Percentiles rank a stretch among this genome's conserved stretches.
Evolutionary conservation across 1,140 invertebrate species (phyloP).

Genomic region (Pseudachorutes palmiensis): DNA sequence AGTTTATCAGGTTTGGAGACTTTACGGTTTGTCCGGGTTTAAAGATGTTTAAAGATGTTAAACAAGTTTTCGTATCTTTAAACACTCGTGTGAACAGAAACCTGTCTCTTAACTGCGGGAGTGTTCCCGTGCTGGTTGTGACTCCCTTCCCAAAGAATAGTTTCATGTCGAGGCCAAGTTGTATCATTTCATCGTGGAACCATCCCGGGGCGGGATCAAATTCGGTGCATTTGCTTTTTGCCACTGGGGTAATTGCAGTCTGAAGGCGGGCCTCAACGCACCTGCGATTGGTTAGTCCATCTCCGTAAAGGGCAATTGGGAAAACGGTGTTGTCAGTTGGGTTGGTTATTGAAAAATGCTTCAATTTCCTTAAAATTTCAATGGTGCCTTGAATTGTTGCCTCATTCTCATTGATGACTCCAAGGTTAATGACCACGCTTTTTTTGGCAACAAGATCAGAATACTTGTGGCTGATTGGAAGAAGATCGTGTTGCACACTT

Average conservation of each 20-base stretch:
- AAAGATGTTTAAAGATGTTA: too few relatives aligned
- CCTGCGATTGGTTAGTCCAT: not conserved
- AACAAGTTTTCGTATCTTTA: not conserved
- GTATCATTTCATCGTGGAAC: not conserved
- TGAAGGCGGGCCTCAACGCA: not conserved
- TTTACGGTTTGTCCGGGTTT: too few relatives aligned
- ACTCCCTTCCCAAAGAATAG: not conserved
- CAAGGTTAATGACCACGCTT: not conserved
- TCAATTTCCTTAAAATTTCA: not conserved
- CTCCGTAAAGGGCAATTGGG: not conserved
- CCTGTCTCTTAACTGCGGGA: not conserved
- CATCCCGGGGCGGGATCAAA: not conserved
- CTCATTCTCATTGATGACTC: constrained; percentile 1
- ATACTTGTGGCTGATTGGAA: not conserved
- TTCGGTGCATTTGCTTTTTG: not conserved
- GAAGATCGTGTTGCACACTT: too few relatives aligned
- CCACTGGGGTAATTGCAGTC: not conserved
- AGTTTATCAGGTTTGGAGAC: too few relatives aligned
- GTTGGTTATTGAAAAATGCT: not conserved
- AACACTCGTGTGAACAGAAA: not conserved
- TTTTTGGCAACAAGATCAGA: not conserved
- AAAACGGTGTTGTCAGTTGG: not conserved
- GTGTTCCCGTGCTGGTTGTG: not conserved
- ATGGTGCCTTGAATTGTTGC: not conserved
- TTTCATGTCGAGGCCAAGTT: not conserved